Percentiles rank a stretch among this genome's conserved stretches.
These are phyloP conservation scores for Montipora foliosa DNA, from an alignment of 64 coral and sea anemone species.

Conservation along the genomic window DNA sequence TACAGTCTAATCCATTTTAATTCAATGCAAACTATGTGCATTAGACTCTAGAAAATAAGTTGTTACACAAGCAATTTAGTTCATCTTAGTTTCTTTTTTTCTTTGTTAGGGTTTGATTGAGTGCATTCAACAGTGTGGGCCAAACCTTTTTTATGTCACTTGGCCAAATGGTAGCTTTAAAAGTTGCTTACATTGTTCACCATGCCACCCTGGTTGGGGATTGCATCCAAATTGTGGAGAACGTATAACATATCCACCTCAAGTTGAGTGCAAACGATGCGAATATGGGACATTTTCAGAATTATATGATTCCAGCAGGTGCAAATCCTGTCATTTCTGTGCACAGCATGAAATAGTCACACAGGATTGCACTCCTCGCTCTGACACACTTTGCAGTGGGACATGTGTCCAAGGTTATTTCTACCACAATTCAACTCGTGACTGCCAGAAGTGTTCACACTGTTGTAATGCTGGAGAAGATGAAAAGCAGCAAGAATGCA, in stretches of 20 bases:
- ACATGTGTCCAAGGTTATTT: background rate
- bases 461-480: slow-evolving; percentile 14
- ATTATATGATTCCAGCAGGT: background rate
- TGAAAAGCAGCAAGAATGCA: background rate
- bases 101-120: too few relatives aligned
- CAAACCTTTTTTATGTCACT: too few relatives aligned
- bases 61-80: too few relatives aligned
- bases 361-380: background rate
- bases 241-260: background rate
- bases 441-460: slow-evolving; percentile 4
- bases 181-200: background rate
- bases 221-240: background rate
- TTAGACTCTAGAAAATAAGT: too few relatives aligned
- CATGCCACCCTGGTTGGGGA: background rate
- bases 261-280: background rate
- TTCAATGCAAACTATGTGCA: too few relatives aligned
- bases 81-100: too few relatives aligned
- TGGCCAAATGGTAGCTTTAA: too few relatives aligned
- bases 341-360: background rate
- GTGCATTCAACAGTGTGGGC: too few relatives aligned
- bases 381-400: background rate
- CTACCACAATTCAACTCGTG: background rate
- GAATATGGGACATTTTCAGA: background rate
- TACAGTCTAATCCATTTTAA: too few relatives aligned
- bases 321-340: background rate